Conservation (phyloP, 2,113 vertebrate genomes). For the Menura novaehollandiae region DNA sequence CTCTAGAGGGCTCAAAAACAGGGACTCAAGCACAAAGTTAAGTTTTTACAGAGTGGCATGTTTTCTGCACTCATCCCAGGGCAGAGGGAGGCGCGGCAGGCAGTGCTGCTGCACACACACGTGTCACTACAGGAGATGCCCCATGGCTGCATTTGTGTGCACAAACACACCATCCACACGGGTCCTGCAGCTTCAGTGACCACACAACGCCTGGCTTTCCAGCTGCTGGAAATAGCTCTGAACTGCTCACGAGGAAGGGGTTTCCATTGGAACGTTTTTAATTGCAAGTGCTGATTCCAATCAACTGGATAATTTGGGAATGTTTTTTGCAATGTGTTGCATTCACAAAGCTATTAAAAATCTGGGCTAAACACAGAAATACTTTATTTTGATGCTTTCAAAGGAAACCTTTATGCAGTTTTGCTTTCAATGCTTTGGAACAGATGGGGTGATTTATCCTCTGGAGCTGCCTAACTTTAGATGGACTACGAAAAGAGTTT, state of each 20-base stretch:
- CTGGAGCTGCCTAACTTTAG: neutral
- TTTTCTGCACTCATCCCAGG: neutral
- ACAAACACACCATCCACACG: neutral
- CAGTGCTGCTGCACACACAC: accelerated
- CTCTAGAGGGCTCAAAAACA: neutral
- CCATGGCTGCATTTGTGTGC: neutral
- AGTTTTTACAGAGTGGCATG: neutral
- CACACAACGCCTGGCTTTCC: neutral
- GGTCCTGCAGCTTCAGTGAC: neutral
- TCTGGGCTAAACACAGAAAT: neutral
- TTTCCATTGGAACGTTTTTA: neutral
- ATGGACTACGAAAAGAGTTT: neutral
- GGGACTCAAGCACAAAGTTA: neutral
- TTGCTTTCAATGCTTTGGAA: neutral
- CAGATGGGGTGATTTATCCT: neutral
- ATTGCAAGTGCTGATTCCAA: neutral
- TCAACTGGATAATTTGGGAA: neutral
- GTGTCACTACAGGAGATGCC: accelerated
- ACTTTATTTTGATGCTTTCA: neutral
- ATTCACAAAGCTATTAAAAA: neutral
- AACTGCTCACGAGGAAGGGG: accelerated
- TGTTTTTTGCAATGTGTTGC: neutral
- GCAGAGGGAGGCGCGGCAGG: accelerated
- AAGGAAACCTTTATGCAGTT: neutral
- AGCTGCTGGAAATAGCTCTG: neutral